Percentiles rank a stretch among this genome's conserved stretches.
phyloP scores from a whole-genome alignment of 2,113 vertebrate genomes.

The Hepsetus odoe region DNA sequence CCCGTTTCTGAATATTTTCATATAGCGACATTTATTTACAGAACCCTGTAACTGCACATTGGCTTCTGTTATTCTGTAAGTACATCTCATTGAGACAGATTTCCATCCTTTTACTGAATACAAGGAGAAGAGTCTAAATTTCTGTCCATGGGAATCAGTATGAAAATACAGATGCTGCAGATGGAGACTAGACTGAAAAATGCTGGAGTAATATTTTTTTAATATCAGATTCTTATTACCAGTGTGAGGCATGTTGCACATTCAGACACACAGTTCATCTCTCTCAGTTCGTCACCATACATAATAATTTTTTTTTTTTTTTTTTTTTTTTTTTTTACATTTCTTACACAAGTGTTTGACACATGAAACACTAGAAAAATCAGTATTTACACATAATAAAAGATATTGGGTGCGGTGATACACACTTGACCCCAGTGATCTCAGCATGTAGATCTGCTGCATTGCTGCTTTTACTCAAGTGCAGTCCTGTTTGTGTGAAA shows the following conservation, averaged over 20 bases:
- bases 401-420: slow-evolving; percentile 57
- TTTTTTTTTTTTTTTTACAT: slow-evolving; percentile 37
- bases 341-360: slow-evolving; percentile 55
- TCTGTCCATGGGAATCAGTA: neutral
- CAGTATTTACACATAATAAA: slow-evolving; percentile 62
- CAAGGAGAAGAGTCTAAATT: too few species aligned
- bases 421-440: slow-evolving; percentile 18
- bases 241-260: slow-evolving; percentile 55
- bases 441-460: slow-evolving; percentile 36
- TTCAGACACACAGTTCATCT: slow-evolving; percentile 32
- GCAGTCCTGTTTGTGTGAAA: slow-evolving; percentile 37
- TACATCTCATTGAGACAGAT: too few species aligned
- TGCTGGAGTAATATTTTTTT: slow-evolving; percentile 22
- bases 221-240: slow-evolving; percentile 28
- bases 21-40: neutral
- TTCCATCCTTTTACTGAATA: too few species aligned
- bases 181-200: neutral
- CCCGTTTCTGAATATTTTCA: too few species aligned
- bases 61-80: neutral
- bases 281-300: slow-evolving; percentile 6
- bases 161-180: neutral
- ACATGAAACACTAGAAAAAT: slow-evolving; percentile 37
- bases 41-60: neutral
- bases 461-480: slow-evolving; percentile 15
- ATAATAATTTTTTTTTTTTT: neutral